phyloP scores from a whole-genome alignment of 2,113 vertebrate genomes.

The Grallaria varia region DNA sequence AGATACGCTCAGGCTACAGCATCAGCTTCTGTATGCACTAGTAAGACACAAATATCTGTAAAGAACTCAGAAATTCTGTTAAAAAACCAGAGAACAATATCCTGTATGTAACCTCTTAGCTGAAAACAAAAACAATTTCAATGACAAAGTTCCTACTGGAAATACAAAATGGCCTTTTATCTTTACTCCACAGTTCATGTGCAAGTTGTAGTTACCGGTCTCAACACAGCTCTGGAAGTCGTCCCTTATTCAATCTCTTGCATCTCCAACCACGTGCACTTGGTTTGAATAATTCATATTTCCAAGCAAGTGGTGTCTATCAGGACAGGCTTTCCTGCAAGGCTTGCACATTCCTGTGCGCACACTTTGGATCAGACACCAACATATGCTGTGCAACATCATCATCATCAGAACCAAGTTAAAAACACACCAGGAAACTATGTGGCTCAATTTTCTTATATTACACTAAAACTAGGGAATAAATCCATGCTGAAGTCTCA shows the following conservation, averaged over 20 bases:
- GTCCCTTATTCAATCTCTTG: background rate
- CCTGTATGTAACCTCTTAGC: background rate
- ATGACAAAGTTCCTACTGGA: background rate
- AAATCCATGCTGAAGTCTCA: background rate
- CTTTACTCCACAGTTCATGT: background rate
- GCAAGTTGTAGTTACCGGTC: background rate
- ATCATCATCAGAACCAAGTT: background rate
- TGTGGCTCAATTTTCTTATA: background rate
- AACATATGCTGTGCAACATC: background rate
- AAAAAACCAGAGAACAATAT: background rate
- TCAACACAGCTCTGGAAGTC: background rate
- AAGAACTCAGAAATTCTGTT: background rate
- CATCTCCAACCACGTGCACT: background rate
- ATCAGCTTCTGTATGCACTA: background rate
- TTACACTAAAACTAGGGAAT: background rate
- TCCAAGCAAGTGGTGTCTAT: background rate
- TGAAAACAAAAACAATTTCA: background rate
- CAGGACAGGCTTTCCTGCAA: background rate
- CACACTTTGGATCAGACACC: background rate
- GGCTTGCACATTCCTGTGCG: background rate
- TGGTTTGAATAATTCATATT: background rate
- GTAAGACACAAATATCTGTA: background rate
- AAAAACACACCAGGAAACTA: background rate
- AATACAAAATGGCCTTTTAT: background rate
- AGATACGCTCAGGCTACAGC: background rate